Percentiles rank a stretch among this genome's conserved stretches.
These are phyloP conservation scores for Mormyrus iriodes DNA, from an alignment of 2,113 vertebrate genomes.

Conservation along the genomic window DNA sequence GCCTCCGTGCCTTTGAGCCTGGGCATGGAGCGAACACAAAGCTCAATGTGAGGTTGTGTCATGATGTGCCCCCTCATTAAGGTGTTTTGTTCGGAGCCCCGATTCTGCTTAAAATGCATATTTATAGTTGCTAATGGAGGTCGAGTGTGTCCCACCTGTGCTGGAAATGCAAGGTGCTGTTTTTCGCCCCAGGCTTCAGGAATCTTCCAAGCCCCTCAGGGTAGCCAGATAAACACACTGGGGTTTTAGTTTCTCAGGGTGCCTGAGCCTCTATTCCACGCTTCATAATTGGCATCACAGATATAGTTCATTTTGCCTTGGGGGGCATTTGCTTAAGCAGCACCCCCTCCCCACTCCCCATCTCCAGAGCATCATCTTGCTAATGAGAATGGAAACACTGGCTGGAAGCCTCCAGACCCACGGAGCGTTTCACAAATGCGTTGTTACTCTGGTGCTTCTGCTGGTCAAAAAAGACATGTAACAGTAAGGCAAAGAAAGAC, in stretches of 20 bases:
- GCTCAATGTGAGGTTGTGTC: neutral
- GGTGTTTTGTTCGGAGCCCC: neutral
- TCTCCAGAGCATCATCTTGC: too few relatives aligned
- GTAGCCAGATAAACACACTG: neutral
- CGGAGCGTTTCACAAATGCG: neutral
- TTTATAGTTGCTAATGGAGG: neutral
- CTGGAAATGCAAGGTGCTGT: neutral
- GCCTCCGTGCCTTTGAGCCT: neutral
- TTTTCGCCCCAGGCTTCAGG: neutral
- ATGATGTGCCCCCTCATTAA: neutral
- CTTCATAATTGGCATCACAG: neutral
- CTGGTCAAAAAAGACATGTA: neutral
- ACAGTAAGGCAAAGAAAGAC: neutral
- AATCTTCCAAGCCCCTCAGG: neutral
- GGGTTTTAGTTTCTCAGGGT: neutral
- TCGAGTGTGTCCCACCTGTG: neutral
- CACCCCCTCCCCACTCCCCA: too few relatives aligned
- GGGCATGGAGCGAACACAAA: neutral
- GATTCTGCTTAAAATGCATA: neutral
- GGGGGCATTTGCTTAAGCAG: neutral
- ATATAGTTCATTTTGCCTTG: neutral
- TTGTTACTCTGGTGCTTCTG: neutral
- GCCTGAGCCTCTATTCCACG: neutral
- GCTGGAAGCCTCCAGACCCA: neutral
- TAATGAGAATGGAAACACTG: neutral